Base-by-base conservation (phyloP, 2,113 vertebrate genomes). In the Clarias gariepinus region DNA sequence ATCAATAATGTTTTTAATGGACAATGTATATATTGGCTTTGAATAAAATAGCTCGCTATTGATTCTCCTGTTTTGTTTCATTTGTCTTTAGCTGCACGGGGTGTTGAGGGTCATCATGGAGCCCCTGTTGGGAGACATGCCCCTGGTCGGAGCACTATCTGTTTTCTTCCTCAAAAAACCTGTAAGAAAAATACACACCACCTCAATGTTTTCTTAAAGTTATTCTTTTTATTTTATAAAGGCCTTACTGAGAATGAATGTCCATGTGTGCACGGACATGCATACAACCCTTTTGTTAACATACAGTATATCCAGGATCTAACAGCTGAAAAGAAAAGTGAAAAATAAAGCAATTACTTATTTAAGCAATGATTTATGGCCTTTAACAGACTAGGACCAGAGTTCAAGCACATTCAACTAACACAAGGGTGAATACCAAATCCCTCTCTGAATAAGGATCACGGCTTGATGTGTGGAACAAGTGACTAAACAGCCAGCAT, bases 161-260 rank as follows among this genome's bases (percentile, higher is more conserved):
- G 85, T 99, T 89, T 99, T 98, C 90, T 99, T 99, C 93, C 96
- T 99, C 84, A 96, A 98, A 90, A 99, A 97, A 89, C 98, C 98
- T 4, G 97, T 98, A 92, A 97, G 97, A 94, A 76, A 23, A 3
- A 55, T 41, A 73, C 33, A 69, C 19, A 60, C 7, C 4, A 19
- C 33, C 30, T 19, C n/a, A 28, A n/a, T 52, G 19, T 23, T 77
- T 55, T 55, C 36, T 68, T 73, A 21, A 9, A 41, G 16, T 5
- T 19, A 21, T 41, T 41, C 9, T 47, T 36, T 73, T 21, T 21
- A 60, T 57, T 33, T 47, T 47, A 6, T 47, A 8, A 47, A 47
- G 47, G 47, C 47, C 47, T 47, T 47, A 47, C 47, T 47, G 47
- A 7, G 47, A 47, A 8, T 47, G 47, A 47, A 47, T 7, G 47